A percentile compares a stretch with the other conserved stretches of the same genome.
Evolutionary conservation across 1,140 invertebrate species (phyloP).

Genomic region (Macrobrachium nipponense): DNA sequence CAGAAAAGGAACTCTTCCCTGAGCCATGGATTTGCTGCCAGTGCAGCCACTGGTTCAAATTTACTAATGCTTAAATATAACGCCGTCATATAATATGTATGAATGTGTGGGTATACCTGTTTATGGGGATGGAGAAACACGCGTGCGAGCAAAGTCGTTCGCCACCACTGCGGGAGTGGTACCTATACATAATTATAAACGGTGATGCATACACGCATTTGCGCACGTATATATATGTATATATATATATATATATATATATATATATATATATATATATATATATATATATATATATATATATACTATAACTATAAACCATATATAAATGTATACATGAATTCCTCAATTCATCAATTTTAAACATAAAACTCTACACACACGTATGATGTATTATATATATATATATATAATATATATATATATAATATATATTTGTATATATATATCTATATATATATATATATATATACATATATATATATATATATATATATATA

Average conservation of each 20-base stretch:
- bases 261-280: not conserved
- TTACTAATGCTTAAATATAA: too few species aligned
- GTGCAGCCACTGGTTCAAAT: too few species aligned
- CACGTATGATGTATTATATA: not conserved
- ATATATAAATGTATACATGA: constrained; percentile 1
- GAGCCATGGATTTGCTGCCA: too few species aligned
- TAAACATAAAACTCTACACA: not conserved
- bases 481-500: constrained; percentile 10
- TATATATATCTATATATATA: constrained; percentile 4
- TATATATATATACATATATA: not conserved
- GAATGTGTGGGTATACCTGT: constrained; percentile 4
- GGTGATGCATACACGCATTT: not conserved
- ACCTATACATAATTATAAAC: not conserved
- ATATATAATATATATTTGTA: not conserved
- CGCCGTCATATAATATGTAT: not conserved
- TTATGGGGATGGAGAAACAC: not conserved
- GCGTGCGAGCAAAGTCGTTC: too few species aligned
- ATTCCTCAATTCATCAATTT: not conserved
- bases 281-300: constrained; percentile 8
- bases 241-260: constrained; percentile 13
- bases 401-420: not conserved
- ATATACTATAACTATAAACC: not conserved
- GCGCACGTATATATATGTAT: not conserved
- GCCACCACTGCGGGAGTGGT: too few species aligned
- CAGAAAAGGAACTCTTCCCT: too few species aligned